Conservation (phyloP, 2,113 vertebrate species). For the Glaucomys volans region DNA sequence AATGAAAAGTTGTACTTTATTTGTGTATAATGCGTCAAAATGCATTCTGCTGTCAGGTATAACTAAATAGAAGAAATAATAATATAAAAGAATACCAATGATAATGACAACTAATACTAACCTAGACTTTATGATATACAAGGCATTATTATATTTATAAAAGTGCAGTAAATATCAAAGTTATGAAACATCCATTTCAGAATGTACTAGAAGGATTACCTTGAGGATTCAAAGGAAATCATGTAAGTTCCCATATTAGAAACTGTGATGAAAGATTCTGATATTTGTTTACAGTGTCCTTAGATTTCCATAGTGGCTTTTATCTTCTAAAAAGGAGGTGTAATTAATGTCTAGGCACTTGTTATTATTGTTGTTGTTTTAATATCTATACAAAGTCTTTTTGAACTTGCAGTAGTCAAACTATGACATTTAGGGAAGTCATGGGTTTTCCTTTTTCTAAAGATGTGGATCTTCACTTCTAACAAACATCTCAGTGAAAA, state of each 20-base stretch:
- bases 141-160: neutral
- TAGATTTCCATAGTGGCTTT: neutral
- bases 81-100: too few species aligned
- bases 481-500: neutral
- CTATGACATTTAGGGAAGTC: neutral
- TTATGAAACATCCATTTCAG: slow-evolving; percentile 4
- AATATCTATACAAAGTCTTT: neutral
- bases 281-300: neutral
- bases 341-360: neutral
- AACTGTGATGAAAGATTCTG: neutral
- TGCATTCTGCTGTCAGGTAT: too few species aligned
- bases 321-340: neutral
- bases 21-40: too few species aligned
- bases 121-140: neutral
- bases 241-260: neutral
- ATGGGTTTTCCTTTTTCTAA: slow-evolving; percentile 1
- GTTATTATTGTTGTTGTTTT: neutral
- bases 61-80: too few species aligned
- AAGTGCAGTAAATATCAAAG: neutral
- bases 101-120: neutral
- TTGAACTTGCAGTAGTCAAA: neutral
- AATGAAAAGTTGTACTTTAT: too few species aligned
- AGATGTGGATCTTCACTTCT: neutral
- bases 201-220: neutral
- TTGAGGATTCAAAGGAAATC: neutral